Evolutionary conservation across 2,888 invertebrate genomes (phyloP).

Genomic region (Xestobium rufovillosum): DNA sequence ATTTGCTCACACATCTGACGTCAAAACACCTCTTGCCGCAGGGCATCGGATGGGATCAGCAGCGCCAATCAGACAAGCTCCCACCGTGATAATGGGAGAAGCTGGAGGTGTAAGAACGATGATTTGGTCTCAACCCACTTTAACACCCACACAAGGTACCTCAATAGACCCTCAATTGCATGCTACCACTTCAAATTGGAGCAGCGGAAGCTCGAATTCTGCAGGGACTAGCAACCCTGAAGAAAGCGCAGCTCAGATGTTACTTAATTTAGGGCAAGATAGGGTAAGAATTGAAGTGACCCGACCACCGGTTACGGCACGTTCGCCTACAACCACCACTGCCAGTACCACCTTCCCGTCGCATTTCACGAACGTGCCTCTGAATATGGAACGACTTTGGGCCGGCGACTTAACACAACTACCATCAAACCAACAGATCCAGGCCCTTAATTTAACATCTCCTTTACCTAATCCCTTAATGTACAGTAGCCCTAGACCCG

Average conservation of each 20-base stretch:
- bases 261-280: constrained; percentile 68
- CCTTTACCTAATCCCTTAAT: constrained; percentile 36
- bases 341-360: constrained; percentile 29
- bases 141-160: constrained; percentile 42
- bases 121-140: constrained; percentile 58
- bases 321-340: constrained; percentile 29
- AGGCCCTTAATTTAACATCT: constrained; percentile 65
- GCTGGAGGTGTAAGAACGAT: constrained; percentile 76
- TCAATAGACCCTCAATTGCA: constrained; percentile 32
- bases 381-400: constrained; percentile 90
- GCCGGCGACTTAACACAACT: constrained; percentile 80
- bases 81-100: constrained; percentile 89
- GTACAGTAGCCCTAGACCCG: constrained; percentile 5
- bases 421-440: constrained; percentile 70
- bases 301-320: constrained; percentile 23
- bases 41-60: constrained; percentile 22
- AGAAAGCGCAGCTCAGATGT: constrained; percentile 55
- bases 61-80: constrained; percentile 55
- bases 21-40: constrained; percentile 29
- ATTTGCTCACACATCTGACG: constrained; percentile 29
- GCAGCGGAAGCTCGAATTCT: constrained; percentile 19
- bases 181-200: constrained; percentile 39
- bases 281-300: constrained; percentile 30
- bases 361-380: constrained; percentile 54
- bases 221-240: constrained; percentile 38